Evolutionary conservation across 2,113 vertebrate species (phyloP).

Genomic region (Machaerirhynchus nigripectus): DNA sequence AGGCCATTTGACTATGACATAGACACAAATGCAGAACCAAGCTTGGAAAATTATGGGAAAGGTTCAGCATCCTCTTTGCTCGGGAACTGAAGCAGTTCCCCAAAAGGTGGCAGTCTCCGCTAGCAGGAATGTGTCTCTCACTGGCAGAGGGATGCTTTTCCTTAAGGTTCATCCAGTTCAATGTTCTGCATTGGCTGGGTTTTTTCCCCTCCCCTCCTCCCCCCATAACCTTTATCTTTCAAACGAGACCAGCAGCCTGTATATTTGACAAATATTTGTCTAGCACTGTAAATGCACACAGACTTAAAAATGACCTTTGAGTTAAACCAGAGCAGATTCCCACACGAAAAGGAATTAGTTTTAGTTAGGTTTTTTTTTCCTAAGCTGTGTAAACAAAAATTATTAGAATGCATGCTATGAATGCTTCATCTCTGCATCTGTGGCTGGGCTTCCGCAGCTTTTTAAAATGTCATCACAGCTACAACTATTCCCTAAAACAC

Average conservation of each 20-base stretch:
- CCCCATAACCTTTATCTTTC: constrained; percentile 40
- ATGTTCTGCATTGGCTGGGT: background rate
- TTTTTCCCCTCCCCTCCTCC: background rate
- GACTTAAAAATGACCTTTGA: constrained; percentile 9
- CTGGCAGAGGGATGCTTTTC: background rate
- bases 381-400: constrained; percentile 9
- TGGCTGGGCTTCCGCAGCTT: background rate
- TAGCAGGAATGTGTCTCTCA: background rate
- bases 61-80: background rate
- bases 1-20: background rate
- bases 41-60: background rate
- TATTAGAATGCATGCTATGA: constrained; percentile 2
- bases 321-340: constrained; percentile 13
- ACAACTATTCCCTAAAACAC: background rate
- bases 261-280: constrained; percentile 35
- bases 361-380: background rate
- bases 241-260: constrained; percentile 13
- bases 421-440: constrained; percentile 19
- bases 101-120: constrained; percentile 67
- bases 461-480: background rate
- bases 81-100: background rate
- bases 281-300: background rate
- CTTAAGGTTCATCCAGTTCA: background rate
- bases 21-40: background rate
- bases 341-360: constrained; percentile 16